phyloP scores from a whole-genome alignment of 2,888 invertebrate genomes.

The Electrophaes corylata region DNA sequence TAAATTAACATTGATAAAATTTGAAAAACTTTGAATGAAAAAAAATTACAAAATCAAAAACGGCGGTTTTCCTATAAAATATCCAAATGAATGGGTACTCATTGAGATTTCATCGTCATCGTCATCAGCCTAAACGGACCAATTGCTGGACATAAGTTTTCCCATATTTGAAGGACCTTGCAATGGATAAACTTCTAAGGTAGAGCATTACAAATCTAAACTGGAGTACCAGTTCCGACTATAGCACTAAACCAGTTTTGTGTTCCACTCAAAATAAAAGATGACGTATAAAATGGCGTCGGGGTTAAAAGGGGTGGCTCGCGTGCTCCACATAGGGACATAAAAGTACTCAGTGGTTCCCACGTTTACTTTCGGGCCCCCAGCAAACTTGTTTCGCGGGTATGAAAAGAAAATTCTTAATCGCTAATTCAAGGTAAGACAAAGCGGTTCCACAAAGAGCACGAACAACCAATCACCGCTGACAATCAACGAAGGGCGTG shows the following conservation, averaged over 20 bases:
- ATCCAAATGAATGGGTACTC: too few species aligned
- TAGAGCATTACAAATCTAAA: neutral
- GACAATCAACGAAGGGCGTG: slow-evolving; percentile 67
- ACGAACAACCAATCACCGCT: slow-evolving; percentile 67
- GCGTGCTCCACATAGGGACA: slow-evolving; percentile 8
- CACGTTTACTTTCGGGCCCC: slow-evolving; percentile 22
- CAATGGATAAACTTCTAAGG: neutral
- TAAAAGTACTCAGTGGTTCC: slow-evolving; percentile 14
- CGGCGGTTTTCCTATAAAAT: too few species aligned
- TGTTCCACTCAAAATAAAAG: slow-evolving; percentile 7
- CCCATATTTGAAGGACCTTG: too few species aligned
- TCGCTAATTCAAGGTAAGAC: slow-evolving; percentile 71
- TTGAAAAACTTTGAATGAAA: too few species aligned
- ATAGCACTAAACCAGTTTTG: neutral
- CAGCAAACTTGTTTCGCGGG: slow-evolving; percentile 14
- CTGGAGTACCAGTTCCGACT: neutral
- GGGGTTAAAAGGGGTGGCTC: slow-evolving; percentile 22
- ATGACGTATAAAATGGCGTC: slow-evolving; percentile 20
- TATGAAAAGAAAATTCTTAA: slow-evolving; percentile 44
- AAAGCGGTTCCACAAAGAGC: slow-evolving; percentile 73
- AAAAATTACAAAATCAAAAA: too few species aligned
- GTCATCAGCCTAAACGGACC: too few species aligned
- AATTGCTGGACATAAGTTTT: too few species aligned
- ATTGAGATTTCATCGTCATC: too few species aligned
- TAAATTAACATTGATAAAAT: too few species aligned